These are phyloP conservation scores for Pelodiscus sinensis DNA, from an alignment of 2,113 vertebrate species.

Conservation along the genomic window DNA sequence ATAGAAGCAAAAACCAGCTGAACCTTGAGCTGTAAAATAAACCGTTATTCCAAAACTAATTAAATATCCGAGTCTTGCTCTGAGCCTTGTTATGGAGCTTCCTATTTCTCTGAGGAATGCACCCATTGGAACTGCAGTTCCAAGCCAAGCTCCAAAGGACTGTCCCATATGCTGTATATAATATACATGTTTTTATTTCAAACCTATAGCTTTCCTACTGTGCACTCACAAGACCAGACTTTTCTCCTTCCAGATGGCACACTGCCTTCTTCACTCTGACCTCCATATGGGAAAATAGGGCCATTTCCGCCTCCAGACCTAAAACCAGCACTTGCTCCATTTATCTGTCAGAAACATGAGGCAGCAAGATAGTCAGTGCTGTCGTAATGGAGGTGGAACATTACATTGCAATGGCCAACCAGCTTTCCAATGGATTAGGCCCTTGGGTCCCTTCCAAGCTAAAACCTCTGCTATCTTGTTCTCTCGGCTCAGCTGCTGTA, in stretches of 20 bases:
- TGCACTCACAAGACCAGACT: constrained; percentile 51
- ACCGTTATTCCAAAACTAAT: neutral
- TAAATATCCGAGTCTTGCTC: constrained; percentile 16
- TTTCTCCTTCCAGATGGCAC: constrained; percentile 62
- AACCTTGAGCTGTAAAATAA: neutral
- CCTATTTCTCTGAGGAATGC: neutral
- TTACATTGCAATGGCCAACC: neutral
- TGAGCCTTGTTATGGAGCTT: neutral
- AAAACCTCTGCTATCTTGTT: neutral
- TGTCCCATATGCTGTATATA: neutral
- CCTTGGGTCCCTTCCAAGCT: neutral
- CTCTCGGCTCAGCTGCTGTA: neutral
- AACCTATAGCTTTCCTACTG: constrained; percentile 19
- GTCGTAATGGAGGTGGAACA: neutral
- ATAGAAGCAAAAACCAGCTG: neutral
- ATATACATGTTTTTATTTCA: constrained; percentile 37
- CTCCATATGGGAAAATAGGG: constrained; percentile 63
- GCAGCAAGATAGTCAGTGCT: neutral
- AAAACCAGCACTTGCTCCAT: constrained; percentile 41
- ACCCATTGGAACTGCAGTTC: constrained; percentile 8
- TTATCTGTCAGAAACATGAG: constrained; percentile 38
- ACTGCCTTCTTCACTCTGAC: constrained; percentile 58
- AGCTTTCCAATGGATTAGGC: neutral
- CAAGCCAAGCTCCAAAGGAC: neutral
- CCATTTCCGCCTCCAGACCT: constrained; percentile 56